Evolutionary conservation across 2,888 invertebrate species (phyloP).

Genomic region (Mantis religiosa): DNA sequence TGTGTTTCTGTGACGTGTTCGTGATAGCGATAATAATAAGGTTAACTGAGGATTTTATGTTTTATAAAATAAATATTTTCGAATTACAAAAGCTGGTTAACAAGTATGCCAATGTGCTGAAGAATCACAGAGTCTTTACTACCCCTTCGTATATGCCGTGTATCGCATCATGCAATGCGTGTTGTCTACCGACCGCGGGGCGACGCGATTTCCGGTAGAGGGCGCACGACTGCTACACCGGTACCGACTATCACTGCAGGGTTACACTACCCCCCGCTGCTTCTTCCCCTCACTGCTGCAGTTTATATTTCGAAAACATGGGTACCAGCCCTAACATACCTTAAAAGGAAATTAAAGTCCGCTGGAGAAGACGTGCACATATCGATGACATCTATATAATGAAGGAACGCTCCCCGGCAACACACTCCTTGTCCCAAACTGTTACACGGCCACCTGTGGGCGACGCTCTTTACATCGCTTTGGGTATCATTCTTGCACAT

Average conservation of each 20-base stretch:
- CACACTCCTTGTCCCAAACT: no score
- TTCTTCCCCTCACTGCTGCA: neutral
- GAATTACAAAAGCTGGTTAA: neutral
- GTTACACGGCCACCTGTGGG: neutral
- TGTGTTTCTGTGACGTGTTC: no score
- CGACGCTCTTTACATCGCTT: no score
- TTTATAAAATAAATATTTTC: neutral
- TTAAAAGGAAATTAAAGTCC: neutral
- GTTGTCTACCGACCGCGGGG: neutral
- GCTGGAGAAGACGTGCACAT: neutral
- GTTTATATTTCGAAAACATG: neutral
- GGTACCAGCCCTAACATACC: neutral
- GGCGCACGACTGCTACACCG: neutral
- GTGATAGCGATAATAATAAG: no score
- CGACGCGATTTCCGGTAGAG: neutral
- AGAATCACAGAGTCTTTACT: neutral
- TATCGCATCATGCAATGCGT: conserved; percentile 6
- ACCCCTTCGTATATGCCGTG: neutral
- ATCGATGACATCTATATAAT: neutral
- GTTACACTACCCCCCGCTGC: neutral
- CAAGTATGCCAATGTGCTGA: neutral
- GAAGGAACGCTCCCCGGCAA: neutral
- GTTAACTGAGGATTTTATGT: no score
- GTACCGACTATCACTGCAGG: neutral
- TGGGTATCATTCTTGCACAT: no score